Conservation (phyloP, 2,113 vertebrate species). For the Climacteris rufus region DNA sequence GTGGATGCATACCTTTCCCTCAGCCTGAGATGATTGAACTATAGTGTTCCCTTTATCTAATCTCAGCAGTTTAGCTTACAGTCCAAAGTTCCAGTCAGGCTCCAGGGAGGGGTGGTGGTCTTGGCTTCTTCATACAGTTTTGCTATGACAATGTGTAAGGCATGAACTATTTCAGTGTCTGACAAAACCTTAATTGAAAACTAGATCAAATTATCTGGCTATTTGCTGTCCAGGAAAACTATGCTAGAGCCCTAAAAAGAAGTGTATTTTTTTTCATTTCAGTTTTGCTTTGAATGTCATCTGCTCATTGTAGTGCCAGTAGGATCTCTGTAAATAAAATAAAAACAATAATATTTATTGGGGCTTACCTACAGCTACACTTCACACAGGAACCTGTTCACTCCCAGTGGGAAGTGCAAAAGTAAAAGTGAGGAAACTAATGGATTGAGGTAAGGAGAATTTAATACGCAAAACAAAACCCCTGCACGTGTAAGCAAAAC, state of each 20-base stretch:
- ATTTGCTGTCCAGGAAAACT: neutral
- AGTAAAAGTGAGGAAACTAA: neutral
- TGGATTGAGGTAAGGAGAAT: neutral
- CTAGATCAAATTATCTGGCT: neutral
- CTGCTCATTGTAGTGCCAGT: neutral
- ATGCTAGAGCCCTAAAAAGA: neutral
- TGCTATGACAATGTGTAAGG: too few species aligned
- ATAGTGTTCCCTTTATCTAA: too few species aligned
- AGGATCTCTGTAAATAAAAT: neutral
- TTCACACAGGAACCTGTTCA: neutral
- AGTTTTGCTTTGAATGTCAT: neutral
- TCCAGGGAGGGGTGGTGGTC: too few species aligned
- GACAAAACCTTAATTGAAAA: neutral
- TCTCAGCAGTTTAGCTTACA: too few species aligned
- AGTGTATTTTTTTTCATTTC: neutral
- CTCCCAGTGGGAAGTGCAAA: neutral
- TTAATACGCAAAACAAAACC: neutral
- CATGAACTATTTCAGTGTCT: too few species aligned
- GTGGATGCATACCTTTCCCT: too few species aligned
- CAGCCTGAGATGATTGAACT: too few species aligned
- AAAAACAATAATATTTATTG: neutral
- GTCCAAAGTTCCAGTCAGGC: too few species aligned
- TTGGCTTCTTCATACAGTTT: too few species aligned
- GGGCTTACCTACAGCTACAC: neutral
- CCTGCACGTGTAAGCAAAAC: neutral